Base-by-base conservation (phyloP, 2,113 vertebrate genomes). In the Phasianus colchicus region DNA sequence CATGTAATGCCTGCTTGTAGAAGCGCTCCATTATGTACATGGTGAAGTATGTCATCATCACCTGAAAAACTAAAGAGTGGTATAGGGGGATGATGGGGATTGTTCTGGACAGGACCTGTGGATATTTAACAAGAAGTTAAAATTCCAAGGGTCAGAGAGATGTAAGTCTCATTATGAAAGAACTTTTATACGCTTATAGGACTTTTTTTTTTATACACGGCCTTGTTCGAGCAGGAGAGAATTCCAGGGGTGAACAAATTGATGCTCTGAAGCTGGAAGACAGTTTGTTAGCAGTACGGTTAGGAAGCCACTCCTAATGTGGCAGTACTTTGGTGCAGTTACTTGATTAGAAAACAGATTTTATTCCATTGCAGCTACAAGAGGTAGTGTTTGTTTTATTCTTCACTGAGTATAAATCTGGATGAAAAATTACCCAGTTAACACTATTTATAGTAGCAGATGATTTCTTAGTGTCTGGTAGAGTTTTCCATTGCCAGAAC, bases 111-210 rank as follows among this genome's bases (percentile, higher is more conserved):
- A 60, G 30, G 3, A 25, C 21, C 71, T 74, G 11, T 45, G 13
- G 18, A 4, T 47, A 8, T 86, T 86, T 72, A 32, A 42, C 27
- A 55, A 30, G 54, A 2, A 60, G 32, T 21, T 79, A n/a, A 18
- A 52, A 47, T 61, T 72, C 32, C 24, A 45, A 79, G 19, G 38
- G 29, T 36, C 10, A 2, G 12, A 3, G 7, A 73, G 40, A 10
- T 0, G 0, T 45, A 29, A 12, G 32, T 40, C 36, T 27, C 7
- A 54, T 83, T 72, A 25, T 2, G 2, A 48, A 76, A 38, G 60
- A 10, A 4, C 11, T 75, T 86, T 66, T 36, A 21, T 15, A 30
- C 6, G 6, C 50, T 60, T 76, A n/a, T 60, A 10, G 79, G 4
- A 5, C 52, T 75, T 83, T 47, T 9, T 22, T 78, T 54, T 83